Evolutionary conservation across 2,888 invertebrate species (phyloP).

Genomic region (Parnassius glacialis): DNA sequence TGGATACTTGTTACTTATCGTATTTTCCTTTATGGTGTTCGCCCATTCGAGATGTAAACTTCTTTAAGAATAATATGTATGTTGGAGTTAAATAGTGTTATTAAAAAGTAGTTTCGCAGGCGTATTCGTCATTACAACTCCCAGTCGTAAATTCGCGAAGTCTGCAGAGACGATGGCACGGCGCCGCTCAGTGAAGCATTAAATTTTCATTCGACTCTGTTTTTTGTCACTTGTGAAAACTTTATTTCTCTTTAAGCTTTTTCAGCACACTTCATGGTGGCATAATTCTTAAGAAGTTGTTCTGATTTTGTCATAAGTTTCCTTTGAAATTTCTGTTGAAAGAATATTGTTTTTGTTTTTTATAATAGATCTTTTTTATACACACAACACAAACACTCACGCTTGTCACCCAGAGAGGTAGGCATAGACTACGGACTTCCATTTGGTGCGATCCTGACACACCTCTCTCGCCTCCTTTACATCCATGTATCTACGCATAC

Average conservation of each 20-base stretch:
- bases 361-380: no score
- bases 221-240: constrained; percentile 51
- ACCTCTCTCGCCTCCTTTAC: no score
- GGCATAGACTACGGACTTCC: no score
- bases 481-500: no score
- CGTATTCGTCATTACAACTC: constrained; percentile 45
- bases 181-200: constrained; percentile 42
- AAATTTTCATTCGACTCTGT: constrained; percentile 46
- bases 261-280: constrained; percentile 29
- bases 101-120: constrained; percentile 42
- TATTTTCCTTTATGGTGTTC: constrained; percentile 30
- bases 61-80: constrained; percentile 36
- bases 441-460: no score
- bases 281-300: constrained; percentile 14
- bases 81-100: constrained; percentile 37
- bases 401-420: no score
- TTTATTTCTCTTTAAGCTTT: constrained; percentile 43
- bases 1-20: constrained; percentile 28
- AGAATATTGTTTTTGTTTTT: no score
- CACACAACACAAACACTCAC: no score
- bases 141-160: constrained; percentile 48
- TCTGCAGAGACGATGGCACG: constrained; percentile 43
- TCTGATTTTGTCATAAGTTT: no score
- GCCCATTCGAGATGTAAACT: constrained; percentile 30
- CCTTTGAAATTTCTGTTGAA: no score